Evolutionary conservation across 2,888 invertebrate species (phyloP).

Genomic region (Amiota mariae): DNA sequence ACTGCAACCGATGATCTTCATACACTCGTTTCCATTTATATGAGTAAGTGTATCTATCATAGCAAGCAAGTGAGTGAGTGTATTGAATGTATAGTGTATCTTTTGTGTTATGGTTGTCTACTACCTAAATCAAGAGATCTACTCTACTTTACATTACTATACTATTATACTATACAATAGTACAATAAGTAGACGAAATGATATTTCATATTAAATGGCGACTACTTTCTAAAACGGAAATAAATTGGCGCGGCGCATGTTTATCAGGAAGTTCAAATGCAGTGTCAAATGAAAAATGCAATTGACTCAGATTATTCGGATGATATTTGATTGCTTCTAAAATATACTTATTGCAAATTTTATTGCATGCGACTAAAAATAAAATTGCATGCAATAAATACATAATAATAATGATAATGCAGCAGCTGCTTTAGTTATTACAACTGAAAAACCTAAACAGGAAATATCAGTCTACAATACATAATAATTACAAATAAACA

Average conservation of each 20-base stretch:
- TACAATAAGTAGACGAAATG: no score
- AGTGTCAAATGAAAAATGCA: not conserved
- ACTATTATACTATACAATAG: no score
- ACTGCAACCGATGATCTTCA: not conserved
- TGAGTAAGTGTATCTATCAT: not conserved
- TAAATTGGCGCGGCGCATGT: not conserved
- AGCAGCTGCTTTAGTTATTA: not conserved
- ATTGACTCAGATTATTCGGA: not conserved
- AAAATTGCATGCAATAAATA: not conserved
- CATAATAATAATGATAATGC: no score
- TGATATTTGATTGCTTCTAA: not conserved
- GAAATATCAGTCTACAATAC: not conserved
- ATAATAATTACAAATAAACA: not conserved
- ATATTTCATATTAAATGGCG: conserved; percentile 17
- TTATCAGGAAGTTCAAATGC: not conserved
- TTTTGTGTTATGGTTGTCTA: not conserved
- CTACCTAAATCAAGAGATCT: no score
- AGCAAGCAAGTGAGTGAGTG: no score
- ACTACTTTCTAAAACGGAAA: conserved; percentile 6
- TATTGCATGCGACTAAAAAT: not conserved
- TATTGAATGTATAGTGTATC: not conserved
- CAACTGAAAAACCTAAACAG: not conserved
- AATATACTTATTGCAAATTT: not conserved
- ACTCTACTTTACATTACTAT: no score
- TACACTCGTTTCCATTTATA: not conserved